phyloP scores from a whole-genome alignment of 2,797 vertebrate genomes.

The Betta splendens region DNA sequence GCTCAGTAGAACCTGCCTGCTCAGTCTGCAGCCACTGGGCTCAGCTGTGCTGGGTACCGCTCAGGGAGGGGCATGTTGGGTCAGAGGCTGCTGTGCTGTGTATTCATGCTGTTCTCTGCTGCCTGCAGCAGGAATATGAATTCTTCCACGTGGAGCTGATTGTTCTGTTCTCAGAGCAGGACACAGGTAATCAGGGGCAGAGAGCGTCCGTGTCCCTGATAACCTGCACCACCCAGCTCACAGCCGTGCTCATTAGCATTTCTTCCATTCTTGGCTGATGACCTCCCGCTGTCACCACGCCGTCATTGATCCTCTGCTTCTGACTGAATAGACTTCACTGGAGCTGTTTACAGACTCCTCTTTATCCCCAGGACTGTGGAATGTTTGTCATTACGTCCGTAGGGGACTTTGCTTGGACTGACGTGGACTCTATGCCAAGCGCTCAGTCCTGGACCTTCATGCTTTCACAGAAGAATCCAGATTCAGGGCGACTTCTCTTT shows the following conservation, averaged over 20 bases:
- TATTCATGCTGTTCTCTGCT: not conserved
- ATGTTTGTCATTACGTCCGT: not conserved
- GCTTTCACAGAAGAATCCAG: slow-evolving; percentile 21
- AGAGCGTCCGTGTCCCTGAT: not conserved
- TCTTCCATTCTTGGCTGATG: not conserved
- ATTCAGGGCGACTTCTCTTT: too few species aligned
- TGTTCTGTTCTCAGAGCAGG: not conserved
- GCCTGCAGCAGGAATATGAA: slow-evolving; percentile 1
- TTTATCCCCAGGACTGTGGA: not conserved
- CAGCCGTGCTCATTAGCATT: not conserved
- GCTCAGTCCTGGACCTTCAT: not conserved
- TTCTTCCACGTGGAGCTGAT: slow-evolving; percentile 17
- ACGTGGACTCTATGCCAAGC: too few species aligned
- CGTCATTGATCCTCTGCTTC: not conserved
- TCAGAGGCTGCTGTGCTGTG: not conserved
- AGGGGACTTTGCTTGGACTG: too few species aligned
- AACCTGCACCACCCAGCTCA: not conserved
- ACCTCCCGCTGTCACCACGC: not conserved
- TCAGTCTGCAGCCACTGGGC: too few species aligned
- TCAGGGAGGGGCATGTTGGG: not conserved
- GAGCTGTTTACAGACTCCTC: not conserved
- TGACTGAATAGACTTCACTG: not conserved
- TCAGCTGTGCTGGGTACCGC: too few species aligned
- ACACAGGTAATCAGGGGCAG: not conserved
- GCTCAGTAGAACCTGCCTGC: too few species aligned